Conservation (phyloP, 2,888 invertebrate species). For the Aphodius granarius region DNA sequence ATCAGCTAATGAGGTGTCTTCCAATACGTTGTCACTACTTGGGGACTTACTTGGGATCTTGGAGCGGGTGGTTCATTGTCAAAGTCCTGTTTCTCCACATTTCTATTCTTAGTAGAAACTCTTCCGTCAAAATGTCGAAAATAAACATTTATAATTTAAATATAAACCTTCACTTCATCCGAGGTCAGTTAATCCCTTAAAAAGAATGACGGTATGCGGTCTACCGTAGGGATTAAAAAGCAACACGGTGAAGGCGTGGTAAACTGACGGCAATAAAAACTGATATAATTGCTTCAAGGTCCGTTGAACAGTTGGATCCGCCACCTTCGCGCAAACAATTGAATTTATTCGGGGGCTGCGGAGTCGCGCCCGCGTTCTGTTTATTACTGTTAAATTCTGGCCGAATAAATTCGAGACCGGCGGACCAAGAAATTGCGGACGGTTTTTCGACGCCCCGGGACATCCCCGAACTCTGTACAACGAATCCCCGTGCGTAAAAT, state of each 20-base stretch:
- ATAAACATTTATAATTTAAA: not conserved
- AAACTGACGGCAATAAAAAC: not conserved
- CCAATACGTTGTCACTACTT: conserved; percentile 62
- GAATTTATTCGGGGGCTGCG: not conserved
- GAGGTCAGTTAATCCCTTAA: not conserved
- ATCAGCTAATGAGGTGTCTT: conserved; percentile 82
- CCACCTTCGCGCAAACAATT: not conserved
- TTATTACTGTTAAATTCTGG: not conserved
- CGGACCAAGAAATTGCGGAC: not conserved
- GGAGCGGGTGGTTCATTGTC: too few relatives aligned
- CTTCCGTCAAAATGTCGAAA: not conserved
- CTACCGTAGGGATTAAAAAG: not conserved
- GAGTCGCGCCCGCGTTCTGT: not conserved
- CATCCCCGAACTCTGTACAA: not conserved
- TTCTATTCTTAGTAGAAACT: too few relatives aligned
- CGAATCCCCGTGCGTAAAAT: not conserved
- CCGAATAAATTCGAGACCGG: not conserved
- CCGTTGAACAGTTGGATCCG: not conserved
- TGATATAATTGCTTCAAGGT: not conserved
- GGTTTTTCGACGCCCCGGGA: not conserved
- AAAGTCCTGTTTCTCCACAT: too few relatives aligned
- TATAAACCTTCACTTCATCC: not conserved
- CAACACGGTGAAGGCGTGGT: not conserved
- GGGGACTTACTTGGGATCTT: too few relatives aligned
- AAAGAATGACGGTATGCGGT: not conserved